Evolutionary conservation across 1,140 invertebrate species (phyloP).

Genomic region (Bombus vancouverensis): DNA sequence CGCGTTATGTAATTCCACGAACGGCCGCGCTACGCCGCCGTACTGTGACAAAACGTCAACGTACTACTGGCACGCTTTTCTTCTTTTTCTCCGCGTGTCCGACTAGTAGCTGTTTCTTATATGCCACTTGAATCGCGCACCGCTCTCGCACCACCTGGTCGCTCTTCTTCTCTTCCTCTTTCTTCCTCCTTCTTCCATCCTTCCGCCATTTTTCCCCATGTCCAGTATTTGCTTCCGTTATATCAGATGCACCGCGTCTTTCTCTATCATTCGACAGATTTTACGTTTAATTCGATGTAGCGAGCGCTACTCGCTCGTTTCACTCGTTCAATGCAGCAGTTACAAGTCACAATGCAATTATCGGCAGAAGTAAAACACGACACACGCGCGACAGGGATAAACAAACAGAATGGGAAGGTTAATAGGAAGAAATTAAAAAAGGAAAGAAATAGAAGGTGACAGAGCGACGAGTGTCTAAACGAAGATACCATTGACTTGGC

Average conservation of each 20-base stretch:
- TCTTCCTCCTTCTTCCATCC: not conserved
- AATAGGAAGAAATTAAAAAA: too few species aligned
- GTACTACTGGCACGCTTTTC: slow-evolving; percentile 51
- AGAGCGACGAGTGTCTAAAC: too few species aligned
- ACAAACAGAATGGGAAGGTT: not conserved
- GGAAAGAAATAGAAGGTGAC: too few species aligned
- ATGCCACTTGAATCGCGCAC: not conserved
- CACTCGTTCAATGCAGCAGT: too few species aligned
- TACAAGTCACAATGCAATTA: too few species aligned
- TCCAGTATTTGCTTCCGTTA: not conserved
- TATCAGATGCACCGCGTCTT: not conserved
- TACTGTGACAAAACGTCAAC: slow-evolving; percentile 49
- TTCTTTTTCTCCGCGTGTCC: slow-evolving; percentile 37
- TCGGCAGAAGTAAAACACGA: too few species aligned
- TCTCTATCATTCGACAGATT: too few species aligned
- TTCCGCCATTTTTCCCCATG: not conserved
- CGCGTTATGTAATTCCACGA: slow-evolving; percentile 58
- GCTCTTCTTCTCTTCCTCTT: not conserved
- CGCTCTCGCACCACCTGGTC: not conserved
- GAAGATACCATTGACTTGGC: too few species aligned
- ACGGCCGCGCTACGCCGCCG: slow-evolving; percentile 17
- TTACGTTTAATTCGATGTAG: too few species aligned
- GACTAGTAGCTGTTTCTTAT: not conserved
- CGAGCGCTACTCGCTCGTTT: too few species aligned
- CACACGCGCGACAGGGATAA: too few species aligned